Percentiles rank a stretch among this genome's conserved stretches.
These are phyloP conservation scores for Megalopta genalis DNA, from an alignment of 1,140 invertebrate genomes.

Conservation along the genomic window DNA sequence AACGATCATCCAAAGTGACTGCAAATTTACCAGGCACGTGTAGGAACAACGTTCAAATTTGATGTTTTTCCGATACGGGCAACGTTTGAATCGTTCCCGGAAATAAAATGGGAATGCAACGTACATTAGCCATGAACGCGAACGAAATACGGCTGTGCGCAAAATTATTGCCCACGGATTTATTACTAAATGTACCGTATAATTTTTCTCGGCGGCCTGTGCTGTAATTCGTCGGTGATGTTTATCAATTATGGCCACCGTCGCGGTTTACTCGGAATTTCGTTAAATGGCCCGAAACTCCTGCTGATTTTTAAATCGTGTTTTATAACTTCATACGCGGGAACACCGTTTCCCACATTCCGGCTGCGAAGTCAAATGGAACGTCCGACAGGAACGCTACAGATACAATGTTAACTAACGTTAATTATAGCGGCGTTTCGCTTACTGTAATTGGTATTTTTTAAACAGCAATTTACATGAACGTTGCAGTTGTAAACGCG, in stretches of 20 bases:
- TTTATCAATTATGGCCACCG: slow-evolving; percentile 38
- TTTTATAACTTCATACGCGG: background rate
- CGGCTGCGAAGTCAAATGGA: no score
- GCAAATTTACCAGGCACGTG: slow-evolving; percentile 7
- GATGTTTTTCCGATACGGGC: background rate
- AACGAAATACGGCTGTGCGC: slow-evolving; percentile 16
- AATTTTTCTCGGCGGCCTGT: slow-evolving; percentile 14
- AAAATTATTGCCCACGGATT: slow-evolving; percentile 41
- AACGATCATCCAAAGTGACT: slow-evolving; percentile 27
- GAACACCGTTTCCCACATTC: background rate
- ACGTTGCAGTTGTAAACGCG: no score
- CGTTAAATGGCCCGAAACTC: background rate
- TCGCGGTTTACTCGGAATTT: slow-evolving; percentile 10
- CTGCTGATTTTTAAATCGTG: background rate
- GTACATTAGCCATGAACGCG: background rate
- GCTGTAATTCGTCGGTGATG: slow-evolving; percentile 14
- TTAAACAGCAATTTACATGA: no score
- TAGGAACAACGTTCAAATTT: background rate
- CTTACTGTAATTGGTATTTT: no score
- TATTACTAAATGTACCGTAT: slow-evolving; percentile 16
- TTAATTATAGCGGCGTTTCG: no score
- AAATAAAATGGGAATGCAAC: slow-evolving; percentile 31
- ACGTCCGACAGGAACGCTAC: no score
- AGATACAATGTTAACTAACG: no score
- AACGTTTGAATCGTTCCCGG: slow-evolving; percentile 24